phyloP scores from a whole-genome alignment of 1,140 invertebrate genomes.

The Pseudomyrmex gracilis region DNA sequence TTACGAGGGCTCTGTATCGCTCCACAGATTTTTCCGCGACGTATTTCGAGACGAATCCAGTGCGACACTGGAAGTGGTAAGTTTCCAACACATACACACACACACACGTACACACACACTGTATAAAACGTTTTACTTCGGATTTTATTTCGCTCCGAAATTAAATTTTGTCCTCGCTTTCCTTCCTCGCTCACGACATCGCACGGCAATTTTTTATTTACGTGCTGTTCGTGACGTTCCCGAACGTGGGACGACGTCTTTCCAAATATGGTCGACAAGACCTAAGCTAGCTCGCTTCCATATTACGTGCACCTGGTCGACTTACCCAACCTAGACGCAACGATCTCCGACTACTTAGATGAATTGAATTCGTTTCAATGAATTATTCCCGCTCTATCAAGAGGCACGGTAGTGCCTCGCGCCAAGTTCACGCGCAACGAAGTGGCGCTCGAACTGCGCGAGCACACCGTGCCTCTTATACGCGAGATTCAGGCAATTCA shows the following conservation, averaged over 20 bases:
- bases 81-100: not conserved
- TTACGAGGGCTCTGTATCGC: slow-evolving; percentile 85
- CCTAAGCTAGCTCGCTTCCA: slow-evolving; percentile 66
- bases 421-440: too few species aligned
- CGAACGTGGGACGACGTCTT: slow-evolving; percentile 80
- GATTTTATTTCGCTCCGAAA: not conserved
- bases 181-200: not conserved
- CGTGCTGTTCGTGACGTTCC: slow-evolving; percentile 61
- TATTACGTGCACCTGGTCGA: slow-evolving; percentile 67
- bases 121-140: not conserved
- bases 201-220: slow-evolving; percentile 55
- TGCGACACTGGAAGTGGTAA: slow-evolving; percentile 77
- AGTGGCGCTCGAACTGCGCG: too few species aligned
- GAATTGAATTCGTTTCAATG: slow-evolving; percentile 60
- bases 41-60: slow-evolving; percentile 74
- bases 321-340: slow-evolving; percentile 70
- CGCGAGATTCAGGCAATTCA: too few species aligned
- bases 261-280: slow-evolving; percentile 80
- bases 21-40: slow-evolving; percentile 85
- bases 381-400: slow-evolving; percentile 61
- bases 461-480: too few species aligned
- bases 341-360: slow-evolving; percentile 43
- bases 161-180: not conserved
- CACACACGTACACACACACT: too few species aligned
- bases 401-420: too few species aligned